Conservation (phyloP, 1,140 invertebrate species). For the Calliopsis andreniformis region DNA sequence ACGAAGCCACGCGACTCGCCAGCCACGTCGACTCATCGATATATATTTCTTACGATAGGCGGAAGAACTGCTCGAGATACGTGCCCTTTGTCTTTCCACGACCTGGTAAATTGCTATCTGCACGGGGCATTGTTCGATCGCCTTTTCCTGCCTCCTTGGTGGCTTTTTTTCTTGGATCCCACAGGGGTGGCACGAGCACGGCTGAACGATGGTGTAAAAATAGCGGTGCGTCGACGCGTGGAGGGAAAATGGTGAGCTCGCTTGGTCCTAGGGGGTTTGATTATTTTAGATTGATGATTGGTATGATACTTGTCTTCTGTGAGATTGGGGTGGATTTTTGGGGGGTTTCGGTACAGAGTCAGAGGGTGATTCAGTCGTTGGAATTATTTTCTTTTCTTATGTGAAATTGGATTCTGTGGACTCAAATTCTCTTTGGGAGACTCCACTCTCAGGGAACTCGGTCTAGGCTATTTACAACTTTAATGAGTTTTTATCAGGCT, state of each 20-base stretch:
- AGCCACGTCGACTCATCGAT: not conserved
- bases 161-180: not conserved
- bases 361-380: too few relatives aligned
- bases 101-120: constrained; percentile 29
- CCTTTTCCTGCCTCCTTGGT: not conserved
- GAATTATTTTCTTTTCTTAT: not conserved
- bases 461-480: constrained; percentile 34
- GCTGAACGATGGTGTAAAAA: not conserved
- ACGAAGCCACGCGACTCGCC: constrained; percentile 28
- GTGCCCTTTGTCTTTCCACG: constrained; percentile 24
- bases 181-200: too few relatives aligned
- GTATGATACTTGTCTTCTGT: too few relatives aligned
- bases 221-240: not conserved
- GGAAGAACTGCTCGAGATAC: constrained; percentile 27
- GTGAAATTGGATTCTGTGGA: not conserved
- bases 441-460: not conserved
- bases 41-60: constrained; percentile 40
- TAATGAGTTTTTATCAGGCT: constrained; percentile 29
- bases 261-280: not conserved
- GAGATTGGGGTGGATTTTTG: too few relatives aligned
- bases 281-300: too few relatives aligned
- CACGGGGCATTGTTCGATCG: constrained; percentile 14
- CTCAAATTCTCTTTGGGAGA: not conserved
- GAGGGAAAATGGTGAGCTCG: not conserved
- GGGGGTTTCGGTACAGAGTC: too few relatives aligned